A percentile compares a stretch with the other conserved stretches of the same genome.
Conservation (phyloP, 2,797 vertebrate species). For the Morelia viridis region DNA sequence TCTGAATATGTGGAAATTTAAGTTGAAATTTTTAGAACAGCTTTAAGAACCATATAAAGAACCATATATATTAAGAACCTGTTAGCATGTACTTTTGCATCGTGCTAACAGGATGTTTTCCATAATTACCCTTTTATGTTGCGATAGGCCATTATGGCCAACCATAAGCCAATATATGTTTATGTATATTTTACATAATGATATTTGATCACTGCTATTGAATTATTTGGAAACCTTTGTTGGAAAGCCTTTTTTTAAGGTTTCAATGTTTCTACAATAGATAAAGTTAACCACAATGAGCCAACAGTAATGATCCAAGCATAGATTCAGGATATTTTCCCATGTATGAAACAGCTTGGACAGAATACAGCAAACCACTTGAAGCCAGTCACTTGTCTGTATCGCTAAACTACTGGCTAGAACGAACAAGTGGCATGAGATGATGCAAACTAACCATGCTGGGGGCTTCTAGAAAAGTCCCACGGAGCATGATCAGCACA, state of each 20-base stretch:
- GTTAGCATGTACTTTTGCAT: constrained; percentile 5
- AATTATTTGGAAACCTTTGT: constrained; percentile 56
- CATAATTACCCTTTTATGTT: neutral
- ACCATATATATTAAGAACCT: constrained; percentile 35
- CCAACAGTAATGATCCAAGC: neutral
- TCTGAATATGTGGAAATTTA: constrained; percentile 38
- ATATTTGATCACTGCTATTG: constrained; percentile 6
- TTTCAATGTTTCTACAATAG: constrained; percentile 29
- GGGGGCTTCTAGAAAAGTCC: neutral
- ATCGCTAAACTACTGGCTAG: neutral
- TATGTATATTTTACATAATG: neutral
- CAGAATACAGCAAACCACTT: neutral
- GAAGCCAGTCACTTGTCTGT: neutral
- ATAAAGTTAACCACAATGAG: constrained; percentile 11
- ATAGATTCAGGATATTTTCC: neutral
- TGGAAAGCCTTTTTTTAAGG: constrained; percentile 64
- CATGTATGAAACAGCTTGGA: neutral
- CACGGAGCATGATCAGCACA: neutral
- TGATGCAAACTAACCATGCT: too few species aligned
- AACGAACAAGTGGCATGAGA: neutral
- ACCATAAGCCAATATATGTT: neutral
- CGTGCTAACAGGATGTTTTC: constrained; percentile 32
- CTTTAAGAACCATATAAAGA: constrained; percentile 40
- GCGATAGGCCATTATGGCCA: constrained; percentile 13
- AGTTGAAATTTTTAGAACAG: constrained; percentile 15